phyloP scores from a whole-genome alignment of 2,888 invertebrate genomes.

The Trachelus iudaicus region DNA sequence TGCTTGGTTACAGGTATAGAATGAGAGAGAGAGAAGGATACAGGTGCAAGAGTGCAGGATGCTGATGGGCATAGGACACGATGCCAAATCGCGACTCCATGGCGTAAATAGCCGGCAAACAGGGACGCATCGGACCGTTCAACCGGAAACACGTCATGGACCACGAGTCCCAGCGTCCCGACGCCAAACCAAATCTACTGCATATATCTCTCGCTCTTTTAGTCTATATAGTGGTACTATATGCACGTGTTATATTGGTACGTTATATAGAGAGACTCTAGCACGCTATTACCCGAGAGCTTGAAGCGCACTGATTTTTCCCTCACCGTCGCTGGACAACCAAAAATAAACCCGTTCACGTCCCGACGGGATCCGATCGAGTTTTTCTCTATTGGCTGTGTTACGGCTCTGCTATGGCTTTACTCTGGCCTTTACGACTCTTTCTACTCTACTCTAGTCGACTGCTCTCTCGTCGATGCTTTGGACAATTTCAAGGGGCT shows the following conservation, averaged over 20 bases:
- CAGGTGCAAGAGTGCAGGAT: constrained; percentile 1
- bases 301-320: not conserved
- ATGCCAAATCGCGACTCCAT: constrained; percentile 15
- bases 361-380: not conserved
- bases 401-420: not conserved
- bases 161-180: constrained; percentile 34
- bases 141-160: constrained; percentile 49
- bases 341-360: not conserved
- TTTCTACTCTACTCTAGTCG: not conserved
- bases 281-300: not conserved
- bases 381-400: not conserved
- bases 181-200: constrained; percentile 22
- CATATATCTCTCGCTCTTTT: not conserved
- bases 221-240: not conserved
- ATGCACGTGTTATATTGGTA: not conserved
- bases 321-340: not conserved
- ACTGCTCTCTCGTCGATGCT: not conserved
- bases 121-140: constrained; percentile 47
- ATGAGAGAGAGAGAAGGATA: constrained; percentile 7
- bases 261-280: not conserved
- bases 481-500: not conserved
- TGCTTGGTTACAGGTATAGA: not conserved
- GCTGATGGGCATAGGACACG: constrained; percentile 6
- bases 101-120: constrained; percentile 50
- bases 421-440: not conserved